Percentiles rank a stretch among this genome's conserved stretches.
phyloP scores from a whole-genome alignment of 2,797 vertebrate species.

The Phylloscopus collybita region DNA sequence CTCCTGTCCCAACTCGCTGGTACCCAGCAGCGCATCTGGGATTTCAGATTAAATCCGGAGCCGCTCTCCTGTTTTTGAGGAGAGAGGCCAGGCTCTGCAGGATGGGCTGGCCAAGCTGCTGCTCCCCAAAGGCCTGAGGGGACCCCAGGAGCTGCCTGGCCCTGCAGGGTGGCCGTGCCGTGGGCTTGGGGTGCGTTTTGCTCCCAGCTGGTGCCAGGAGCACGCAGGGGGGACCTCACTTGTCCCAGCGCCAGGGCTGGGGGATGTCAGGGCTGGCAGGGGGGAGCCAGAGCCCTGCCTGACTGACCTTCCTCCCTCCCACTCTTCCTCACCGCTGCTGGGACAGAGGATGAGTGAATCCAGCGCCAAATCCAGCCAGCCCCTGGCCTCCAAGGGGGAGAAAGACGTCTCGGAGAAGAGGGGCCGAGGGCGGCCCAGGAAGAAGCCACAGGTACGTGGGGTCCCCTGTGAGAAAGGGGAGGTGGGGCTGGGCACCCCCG shows the following conservation, averaged over 20 bases:
- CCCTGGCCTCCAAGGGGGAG: conserved; percentile 87
- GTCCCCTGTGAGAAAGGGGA: background rate
- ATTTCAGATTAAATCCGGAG: background rate
- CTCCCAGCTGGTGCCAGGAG: background rate
- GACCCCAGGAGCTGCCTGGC: background rate
- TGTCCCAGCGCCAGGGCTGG: background rate
- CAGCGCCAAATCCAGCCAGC: conserved; percentile 84
- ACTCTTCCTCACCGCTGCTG: background rate
- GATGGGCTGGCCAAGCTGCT: background rate
- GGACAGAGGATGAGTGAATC: conserved; percentile 88
- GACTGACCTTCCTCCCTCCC: background rate
- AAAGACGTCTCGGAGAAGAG: conserved; percentile 92
- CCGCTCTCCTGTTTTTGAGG: background rate
- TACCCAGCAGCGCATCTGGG: background rate
- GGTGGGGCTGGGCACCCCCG: background rate
- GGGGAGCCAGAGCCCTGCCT: background rate
- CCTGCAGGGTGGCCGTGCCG: fast-evolving
- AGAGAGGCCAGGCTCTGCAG: fast-evolving
- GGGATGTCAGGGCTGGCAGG: fast-evolving
- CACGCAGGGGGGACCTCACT: background rate
- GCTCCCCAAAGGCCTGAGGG: background rate
- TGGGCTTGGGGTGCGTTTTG: background rate
- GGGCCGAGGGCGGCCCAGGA: conserved; percentile 91
- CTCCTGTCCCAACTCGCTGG: fast-evolving
- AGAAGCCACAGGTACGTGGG: conserved; percentile 84